phyloP scores from a whole-genome alignment of 2,888 invertebrate genomes.

The Pedicia rivosa region DNA sequence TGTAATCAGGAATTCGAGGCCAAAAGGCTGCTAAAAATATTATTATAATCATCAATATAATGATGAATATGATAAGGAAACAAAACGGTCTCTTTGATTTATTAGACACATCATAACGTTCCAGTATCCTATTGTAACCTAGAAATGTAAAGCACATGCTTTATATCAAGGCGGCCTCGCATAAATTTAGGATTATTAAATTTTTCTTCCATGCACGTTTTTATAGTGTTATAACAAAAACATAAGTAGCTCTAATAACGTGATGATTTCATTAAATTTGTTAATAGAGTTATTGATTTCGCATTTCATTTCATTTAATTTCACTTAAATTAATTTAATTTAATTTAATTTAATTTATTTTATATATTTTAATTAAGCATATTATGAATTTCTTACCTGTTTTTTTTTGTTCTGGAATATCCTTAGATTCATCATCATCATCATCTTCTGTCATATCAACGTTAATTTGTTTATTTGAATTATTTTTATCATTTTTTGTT shows the following conservation, averaged over 20 bases:
- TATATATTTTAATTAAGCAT: too few relatives aligned
- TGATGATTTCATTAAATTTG: too few relatives aligned
- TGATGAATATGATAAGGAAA: constrained; percentile 24
- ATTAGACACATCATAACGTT: constrained; percentile 19
- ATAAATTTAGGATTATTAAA: neutral
- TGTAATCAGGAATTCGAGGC: constrained; percentile 28
- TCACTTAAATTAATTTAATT: too few relatives aligned
- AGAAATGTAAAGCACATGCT: neutral
- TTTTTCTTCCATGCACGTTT: too few relatives aligned
- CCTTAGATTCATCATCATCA: neutral
- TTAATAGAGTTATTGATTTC: too few relatives aligned
- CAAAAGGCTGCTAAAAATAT: constrained; percentile 26
- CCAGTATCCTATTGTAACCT: neutral
- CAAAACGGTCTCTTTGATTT: constrained; percentile 25
- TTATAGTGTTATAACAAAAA: too few relatives aligned
- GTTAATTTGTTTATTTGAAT: neutral
- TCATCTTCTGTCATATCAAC: constrained; percentile 1
- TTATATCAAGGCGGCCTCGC: too few relatives aligned
- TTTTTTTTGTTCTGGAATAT: neutral
- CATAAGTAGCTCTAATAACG: too few relatives aligned
- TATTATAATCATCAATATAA: constrained; percentile 24
- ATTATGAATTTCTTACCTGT: too few relatives aligned
- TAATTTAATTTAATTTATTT: too few relatives aligned
- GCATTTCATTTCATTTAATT: too few relatives aligned
- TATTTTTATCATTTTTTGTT: neutral